phyloP scores from a whole-genome alignment of 1,140 invertebrate genomes.

The Stenopsyche tienmushanensis region DNA sequence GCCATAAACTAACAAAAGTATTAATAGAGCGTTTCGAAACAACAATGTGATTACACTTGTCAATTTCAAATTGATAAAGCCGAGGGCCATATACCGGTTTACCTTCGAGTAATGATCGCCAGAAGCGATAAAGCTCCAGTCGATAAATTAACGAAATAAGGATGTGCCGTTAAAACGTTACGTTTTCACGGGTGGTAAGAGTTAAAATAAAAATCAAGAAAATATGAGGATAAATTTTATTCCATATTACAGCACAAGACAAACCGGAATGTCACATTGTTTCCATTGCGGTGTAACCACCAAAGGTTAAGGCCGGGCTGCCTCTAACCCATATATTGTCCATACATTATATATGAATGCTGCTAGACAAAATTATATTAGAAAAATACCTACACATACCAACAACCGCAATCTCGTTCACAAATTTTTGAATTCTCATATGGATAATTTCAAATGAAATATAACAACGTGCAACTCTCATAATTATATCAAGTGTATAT shows the following conservation, averaged over 20 bases:
- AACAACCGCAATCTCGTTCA: constrained; percentile 34
- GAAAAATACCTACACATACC: constrained; percentile 42
- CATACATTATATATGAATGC: constrained; percentile 35
- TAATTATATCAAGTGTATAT: constrained; percentile 27
- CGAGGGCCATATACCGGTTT: no score
- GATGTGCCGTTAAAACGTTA: no score
- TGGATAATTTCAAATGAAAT: constrained; percentile 35
- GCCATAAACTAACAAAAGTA: no score
- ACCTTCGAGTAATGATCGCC: not conserved
- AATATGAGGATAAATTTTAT: constrained; percentile 57
- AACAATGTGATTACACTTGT: no score
- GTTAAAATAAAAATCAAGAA: constrained; percentile 12
- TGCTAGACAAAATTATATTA: constrained; percentile 41
- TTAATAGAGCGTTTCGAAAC: no score
- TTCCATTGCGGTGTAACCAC: constrained; percentile 37
- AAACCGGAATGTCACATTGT: constrained; percentile 60
- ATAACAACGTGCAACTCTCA: constrained; percentile 40
- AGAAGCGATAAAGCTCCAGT: no score
- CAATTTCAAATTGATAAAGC: no score
- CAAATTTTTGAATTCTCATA: constrained; percentile 33
- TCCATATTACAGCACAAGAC: constrained; percentile 60
- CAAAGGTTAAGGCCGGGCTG: constrained; percentile 18
- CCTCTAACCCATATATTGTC: constrained; percentile 36
- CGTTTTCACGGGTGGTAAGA: not conserved
- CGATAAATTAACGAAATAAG: no score